Conservation (phyloP, 2,797 vertebrate genomes). For the Pelochelys cantorii region DNA sequence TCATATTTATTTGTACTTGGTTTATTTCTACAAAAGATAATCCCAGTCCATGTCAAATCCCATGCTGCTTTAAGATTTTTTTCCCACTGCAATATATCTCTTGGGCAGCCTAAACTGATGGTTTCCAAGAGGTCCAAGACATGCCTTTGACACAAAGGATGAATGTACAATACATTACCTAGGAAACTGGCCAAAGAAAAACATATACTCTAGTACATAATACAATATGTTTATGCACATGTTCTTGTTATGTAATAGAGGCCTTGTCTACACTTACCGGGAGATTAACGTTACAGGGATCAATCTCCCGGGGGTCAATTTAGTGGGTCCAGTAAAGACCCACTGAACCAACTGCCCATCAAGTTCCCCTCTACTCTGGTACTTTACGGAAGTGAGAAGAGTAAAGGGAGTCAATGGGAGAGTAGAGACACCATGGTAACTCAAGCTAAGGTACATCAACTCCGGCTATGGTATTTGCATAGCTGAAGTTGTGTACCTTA, state of each 20-base stretch:
- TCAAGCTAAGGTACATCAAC: too few species aligned
- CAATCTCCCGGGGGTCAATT: too few species aligned
- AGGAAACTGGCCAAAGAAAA: not conserved
- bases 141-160: not conserved
- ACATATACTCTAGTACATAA: not conserved
- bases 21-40: constrained; percentile 7
- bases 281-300: too few species aligned
- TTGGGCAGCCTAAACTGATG: not conserved
- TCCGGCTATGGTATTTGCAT: too few species aligned
- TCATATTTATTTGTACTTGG: constrained; percentile 46
- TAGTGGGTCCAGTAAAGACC: too few species aligned
- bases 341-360: too few species aligned
- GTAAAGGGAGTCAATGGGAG: too few species aligned
- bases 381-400: too few species aligned
- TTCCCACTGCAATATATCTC: not conserved
- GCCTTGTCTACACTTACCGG: too few species aligned
- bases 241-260: not conserved
- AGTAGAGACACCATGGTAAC: too few species aligned
- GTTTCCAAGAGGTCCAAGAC: not conserved
- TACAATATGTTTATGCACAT: not conserved
- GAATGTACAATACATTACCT: not conserved
- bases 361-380: too few species aligned
- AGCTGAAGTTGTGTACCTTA: too few species aligned
- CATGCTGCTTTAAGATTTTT: not conserved
- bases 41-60: constrained; percentile 11